phyloP scores from a whole-genome alignment of 2,888 invertebrate genomes.

The Halictus quadricinctus region DNA sequence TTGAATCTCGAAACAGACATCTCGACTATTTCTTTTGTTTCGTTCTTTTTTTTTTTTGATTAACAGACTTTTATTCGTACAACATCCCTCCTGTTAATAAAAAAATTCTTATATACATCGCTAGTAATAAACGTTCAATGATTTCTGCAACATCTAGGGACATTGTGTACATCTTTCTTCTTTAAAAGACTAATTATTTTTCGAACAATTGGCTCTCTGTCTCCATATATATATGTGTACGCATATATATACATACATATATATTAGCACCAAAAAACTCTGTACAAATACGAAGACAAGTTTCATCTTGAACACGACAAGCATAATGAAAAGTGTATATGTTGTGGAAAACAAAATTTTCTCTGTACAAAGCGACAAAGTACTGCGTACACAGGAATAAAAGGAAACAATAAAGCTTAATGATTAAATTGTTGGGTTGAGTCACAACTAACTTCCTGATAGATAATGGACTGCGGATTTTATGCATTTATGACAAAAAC shows the following conservation, averaged over 20 bases:
- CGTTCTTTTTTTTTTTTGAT: not conserved
- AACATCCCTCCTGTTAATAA: constrained; percentile 32
- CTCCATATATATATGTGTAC: not conserved
- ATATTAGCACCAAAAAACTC: constrained; percentile 44
- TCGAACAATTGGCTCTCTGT: not conserved
- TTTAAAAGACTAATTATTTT: constrained; percentile 21
- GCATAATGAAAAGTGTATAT: not conserved
- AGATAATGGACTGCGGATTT: not conserved
- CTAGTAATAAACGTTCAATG: constrained; percentile 39
- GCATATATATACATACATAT: not conserved
- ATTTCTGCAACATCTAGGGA: not conserved
- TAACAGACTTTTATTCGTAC: constrained; percentile 42
- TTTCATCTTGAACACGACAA: constrained; percentile 12
- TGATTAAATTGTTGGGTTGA: not conserved
- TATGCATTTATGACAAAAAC: not conserved
- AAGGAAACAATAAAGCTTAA: not conserved
- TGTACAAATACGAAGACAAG: constrained; percentile 16
- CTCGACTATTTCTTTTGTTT: not conserved
- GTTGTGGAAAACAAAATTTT: not conserved
- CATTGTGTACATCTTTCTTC: constrained; percentile 9
- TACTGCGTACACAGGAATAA: constrained; percentile 21
- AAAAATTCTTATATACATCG: constrained; percentile 47
- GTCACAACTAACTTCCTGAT: not conserved
- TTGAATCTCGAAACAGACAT: constrained; percentile 27
- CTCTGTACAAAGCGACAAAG: constrained; percentile 21